phyloP scores from a whole-genome alignment of 2,888 invertebrate species.

The Glyphotaelius pellucidus region DNA sequence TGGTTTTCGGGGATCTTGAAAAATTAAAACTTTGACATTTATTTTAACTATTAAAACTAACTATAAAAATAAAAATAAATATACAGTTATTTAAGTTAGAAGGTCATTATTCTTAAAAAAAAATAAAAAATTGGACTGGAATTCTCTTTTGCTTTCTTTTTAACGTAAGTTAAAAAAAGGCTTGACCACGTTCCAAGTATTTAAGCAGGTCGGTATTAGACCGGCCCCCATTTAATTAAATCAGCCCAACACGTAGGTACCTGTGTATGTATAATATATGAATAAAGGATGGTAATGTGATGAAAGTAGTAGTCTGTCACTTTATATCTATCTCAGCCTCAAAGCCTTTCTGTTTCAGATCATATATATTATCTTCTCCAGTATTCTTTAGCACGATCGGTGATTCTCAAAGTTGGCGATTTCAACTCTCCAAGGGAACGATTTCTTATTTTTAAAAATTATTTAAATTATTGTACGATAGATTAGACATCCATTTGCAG shows the following conservation, averaged over 20 bases:
- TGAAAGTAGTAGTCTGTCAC: conserved; percentile 2
- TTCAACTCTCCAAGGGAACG: not conserved
- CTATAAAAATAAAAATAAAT: too few species aligned
- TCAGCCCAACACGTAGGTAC: not conserved
- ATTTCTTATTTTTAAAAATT: too few species aligned
- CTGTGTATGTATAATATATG: not conserved
- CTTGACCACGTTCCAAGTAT: not conserved
- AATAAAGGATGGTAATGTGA: conserved; percentile 3
- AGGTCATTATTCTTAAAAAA: too few species aligned
- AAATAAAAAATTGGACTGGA: too few species aligned
- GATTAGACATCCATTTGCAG: too few species aligned
- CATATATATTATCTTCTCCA: conserved; percentile 43
- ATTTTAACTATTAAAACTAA: too few species aligned
- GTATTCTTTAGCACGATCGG: not conserved
- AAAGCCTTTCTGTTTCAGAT: conserved; percentile 52
- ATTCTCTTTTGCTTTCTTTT: not conserved
- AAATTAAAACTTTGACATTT: too few species aligned
- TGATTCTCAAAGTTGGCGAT: not conserved
- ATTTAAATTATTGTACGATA: too few species aligned
- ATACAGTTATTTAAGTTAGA: too few species aligned
- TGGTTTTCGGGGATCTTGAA: too few species aligned
- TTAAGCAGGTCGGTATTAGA: conserved; percentile 11
- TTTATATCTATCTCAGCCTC: conserved; percentile 2
- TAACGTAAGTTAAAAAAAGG: not conserved
- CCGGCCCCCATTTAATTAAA: conserved; percentile 19